Percentiles rank a stretch among this genome's conserved stretches.
These are phyloP conservation scores for Hermetia illucens DNA, from an alignment of 1,140 invertebrate genomes.

Conservation along the genomic window DNA sequence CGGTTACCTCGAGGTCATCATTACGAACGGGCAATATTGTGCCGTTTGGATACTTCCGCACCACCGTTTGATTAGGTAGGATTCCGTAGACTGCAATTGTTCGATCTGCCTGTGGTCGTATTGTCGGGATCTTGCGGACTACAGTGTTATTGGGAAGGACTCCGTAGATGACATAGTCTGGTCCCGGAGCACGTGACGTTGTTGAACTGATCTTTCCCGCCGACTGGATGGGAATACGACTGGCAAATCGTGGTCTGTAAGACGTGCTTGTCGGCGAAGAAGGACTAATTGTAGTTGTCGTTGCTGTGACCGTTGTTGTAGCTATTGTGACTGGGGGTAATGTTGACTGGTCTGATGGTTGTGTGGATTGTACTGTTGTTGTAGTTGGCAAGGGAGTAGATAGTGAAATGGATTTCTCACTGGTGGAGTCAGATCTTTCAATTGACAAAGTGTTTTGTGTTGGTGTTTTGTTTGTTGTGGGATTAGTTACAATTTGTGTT, in stretches of 20 bases:
- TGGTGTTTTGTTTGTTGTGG: too few species aligned
- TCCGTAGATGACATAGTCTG: constrained; percentile 54
- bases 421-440: too few species aligned
- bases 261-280: too few species aligned
- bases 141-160: constrained; percentile 60
- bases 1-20: constrained; percentile 4
- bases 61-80: constrained; percentile 54
- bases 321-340: background rate
- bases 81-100: constrained; percentile 56
- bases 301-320: background rate
- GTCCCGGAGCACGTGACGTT: constrained; percentile 31
- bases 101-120: constrained; percentile 47
- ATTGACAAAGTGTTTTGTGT: too few species aligned
- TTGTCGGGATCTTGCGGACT: constrained; percentile 52
- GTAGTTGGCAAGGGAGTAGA: background rate
- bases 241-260: constrained; percentile 3
- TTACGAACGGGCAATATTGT: constrained; percentile 49
- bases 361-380: background rate
- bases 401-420: too few species aligned
- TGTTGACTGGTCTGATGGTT: background rate
- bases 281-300: background rate
- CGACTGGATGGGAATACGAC: constrained; percentile 5
- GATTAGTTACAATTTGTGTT: too few species aligned
- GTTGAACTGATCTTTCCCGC: background rate
- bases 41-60: constrained; percentile 58